phyloP scores from a whole-genome alignment of 2,888 invertebrate species.

The Pollenia labialis region DNA sequence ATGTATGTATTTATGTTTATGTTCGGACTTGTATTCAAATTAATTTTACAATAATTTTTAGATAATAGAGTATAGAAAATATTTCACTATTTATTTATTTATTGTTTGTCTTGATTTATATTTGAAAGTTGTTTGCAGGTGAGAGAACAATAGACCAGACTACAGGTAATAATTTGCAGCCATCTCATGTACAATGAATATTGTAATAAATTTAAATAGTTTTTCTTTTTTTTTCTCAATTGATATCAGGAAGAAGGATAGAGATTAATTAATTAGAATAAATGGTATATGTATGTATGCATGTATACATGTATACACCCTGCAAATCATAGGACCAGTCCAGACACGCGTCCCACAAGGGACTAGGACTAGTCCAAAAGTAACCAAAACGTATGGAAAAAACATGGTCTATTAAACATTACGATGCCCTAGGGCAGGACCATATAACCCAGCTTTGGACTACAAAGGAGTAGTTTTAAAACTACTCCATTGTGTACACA shows the following conservation, averaged over 20 bases:
- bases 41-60: slow-evolving; percentile 5
- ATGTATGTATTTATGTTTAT: not conserved
- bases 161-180: slow-evolving; percentile 13
- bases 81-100: slow-evolving; percentile 11
- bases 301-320: no score
- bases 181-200: not conserved
- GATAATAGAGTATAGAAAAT: slow-evolving; percentile 4
- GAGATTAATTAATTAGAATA: not conserved
- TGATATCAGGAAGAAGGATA: not conserved
- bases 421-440: no score
- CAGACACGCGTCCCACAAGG: no score
- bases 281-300: no score
- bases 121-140: slow-evolving; percentile 1
- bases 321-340: no score
- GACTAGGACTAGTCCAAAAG: no score
- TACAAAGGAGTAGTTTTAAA: no score
- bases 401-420: no score
- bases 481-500: no score
- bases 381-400: no score
- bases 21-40: not conserved
- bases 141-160: slow-evolving; percentile 25
- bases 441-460: no score
- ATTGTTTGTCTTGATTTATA: slow-evolving; percentile 17
- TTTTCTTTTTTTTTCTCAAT: not conserved
- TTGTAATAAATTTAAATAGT: slow-evolving; percentile 23